A percentile compares a stretch with the other conserved stretches of the same genome.
phyloP scores from a whole-genome alignment of 2,888 invertebrate species.

The Portevinia maculata region DNA sequence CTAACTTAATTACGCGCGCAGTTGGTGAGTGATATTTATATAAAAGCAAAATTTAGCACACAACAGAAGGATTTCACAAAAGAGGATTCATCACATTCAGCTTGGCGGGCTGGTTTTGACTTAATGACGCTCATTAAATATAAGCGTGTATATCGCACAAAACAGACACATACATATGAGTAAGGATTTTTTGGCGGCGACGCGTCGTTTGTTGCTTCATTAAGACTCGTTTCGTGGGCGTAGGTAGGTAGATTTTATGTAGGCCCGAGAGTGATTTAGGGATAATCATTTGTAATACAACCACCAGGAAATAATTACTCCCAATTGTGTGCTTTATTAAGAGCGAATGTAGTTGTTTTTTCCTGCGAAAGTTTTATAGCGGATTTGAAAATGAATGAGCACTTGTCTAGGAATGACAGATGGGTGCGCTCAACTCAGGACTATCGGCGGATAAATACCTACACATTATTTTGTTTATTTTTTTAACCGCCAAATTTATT shows the following conservation, averaged over 20 bases:
- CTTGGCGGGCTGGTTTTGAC: constrained; percentile 63
- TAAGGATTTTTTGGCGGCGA: constrained; percentile 6
- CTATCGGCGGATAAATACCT: constrained; percentile 33
- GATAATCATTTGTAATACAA: constrained; percentile 73
- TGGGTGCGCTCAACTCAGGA: constrained; percentile 39
- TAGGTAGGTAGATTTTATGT: background rate
- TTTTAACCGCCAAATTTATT: constrained; percentile 56
- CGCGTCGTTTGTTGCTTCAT: constrained; percentile 42
- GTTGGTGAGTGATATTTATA: constrained; percentile 9
- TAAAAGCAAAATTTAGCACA: constrained; percentile 36
- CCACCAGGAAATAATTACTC: constrained; percentile 72
- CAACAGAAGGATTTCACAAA: constrained; percentile 21
- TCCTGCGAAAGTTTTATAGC: constrained; percentile 46
- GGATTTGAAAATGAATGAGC: constrained; percentile 64
- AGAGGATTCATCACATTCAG: constrained; percentile 5
- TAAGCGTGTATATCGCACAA: constrained; percentile 40
- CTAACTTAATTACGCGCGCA: constrained; percentile 56
- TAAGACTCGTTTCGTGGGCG: constrained; percentile 12
- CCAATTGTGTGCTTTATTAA: constrained; percentile 70
- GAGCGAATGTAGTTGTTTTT: constrained; percentile 35
- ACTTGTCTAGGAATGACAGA: constrained; percentile 64
- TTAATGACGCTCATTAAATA: constrained; percentile 71
- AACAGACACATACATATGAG: constrained; percentile 17
- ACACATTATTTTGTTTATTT: constrained; percentile 33
- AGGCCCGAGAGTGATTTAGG: constrained; percentile 61